A percentile compares a stretch with the other conserved stretches of the same genome.
Conservation (phyloP, 2,113 vertebrate genomes). For the Aplodontia rufa region DNA sequence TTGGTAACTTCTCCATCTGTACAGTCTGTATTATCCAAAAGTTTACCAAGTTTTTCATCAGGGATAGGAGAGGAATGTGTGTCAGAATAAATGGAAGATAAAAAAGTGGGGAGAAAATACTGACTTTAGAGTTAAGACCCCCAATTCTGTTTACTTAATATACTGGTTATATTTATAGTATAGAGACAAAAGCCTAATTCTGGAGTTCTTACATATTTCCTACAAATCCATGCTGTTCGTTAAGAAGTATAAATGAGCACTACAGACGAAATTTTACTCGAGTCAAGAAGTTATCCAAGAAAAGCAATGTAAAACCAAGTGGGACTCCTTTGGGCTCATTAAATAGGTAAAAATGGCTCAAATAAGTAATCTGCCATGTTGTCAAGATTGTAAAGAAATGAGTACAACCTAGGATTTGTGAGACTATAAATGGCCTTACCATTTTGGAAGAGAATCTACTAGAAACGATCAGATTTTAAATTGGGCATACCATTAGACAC, state of each 20-base stretch:
- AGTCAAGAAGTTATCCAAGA: neutral
- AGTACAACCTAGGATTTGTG: neutral
- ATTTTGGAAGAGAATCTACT: neutral
- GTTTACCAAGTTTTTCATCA: neutral
- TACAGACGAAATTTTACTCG: neutral
- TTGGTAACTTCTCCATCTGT: neutral
- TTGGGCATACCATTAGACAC: no score
- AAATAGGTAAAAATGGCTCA: neutral
- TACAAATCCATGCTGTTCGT: neutral
- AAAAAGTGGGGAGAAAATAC: neutral
- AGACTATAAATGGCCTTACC: neutral
- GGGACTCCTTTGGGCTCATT: neutral
- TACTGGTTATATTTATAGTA: neutral
- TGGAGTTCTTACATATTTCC: neutral
- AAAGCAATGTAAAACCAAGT: neutral
- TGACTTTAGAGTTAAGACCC: neutral
- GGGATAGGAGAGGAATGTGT: neutral
- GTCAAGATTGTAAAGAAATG: neutral
- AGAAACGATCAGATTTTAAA: neutral
- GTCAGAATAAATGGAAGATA: neutral
- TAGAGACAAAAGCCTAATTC: neutral
- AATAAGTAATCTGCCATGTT: neutral
- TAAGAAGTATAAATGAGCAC: neutral
- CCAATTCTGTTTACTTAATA: neutral
- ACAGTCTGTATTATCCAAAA: neutral